A percentile compares a stretch with the other conserved stretches of the same genome.
phyloP scores from a whole-genome alignment of 2,888 invertebrate genomes.

The Frankliniella fusca region DNA sequence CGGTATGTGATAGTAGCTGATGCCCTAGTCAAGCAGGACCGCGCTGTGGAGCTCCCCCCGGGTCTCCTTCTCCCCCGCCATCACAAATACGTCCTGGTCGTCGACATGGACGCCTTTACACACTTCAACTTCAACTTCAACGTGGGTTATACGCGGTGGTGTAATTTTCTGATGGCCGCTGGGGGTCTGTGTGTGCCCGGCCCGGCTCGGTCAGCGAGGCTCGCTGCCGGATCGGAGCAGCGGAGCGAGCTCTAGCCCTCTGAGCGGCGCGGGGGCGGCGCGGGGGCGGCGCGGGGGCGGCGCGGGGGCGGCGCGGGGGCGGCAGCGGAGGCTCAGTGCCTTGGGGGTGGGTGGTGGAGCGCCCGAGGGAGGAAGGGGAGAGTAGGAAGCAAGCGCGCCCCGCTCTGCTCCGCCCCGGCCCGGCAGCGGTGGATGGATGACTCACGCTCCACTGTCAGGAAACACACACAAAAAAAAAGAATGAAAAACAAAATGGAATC shows the following conservation, averaged over 20 bases:
- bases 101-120: too few species aligned
- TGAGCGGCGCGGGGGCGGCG: neutral
- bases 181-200: too few species aligned
- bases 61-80: too few species aligned
- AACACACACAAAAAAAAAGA: neutral
- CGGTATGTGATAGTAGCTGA: too few species aligned
- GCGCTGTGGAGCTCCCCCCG: too few species aligned
- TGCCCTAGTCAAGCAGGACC: too few species aligned
- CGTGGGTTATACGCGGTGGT: too few species aligned
- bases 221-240: neutral
- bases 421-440: neutral
- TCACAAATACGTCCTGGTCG: too few species aligned
- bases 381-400: neutral
- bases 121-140: too few species aligned
- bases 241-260: neutral
- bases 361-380: neutral
- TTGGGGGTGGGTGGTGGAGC: neutral
- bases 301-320: slow-evolving; percentile 5
- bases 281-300: neutral
- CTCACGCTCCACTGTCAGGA: neutral
- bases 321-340: neutral
- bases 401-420: neutral
- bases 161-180: too few species aligned
- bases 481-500: too few species aligned
- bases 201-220: too few species aligned